Base-by-base conservation (phyloP, 2,888 invertebrate genomes). In the Bhutanitis thaidina region DNA sequence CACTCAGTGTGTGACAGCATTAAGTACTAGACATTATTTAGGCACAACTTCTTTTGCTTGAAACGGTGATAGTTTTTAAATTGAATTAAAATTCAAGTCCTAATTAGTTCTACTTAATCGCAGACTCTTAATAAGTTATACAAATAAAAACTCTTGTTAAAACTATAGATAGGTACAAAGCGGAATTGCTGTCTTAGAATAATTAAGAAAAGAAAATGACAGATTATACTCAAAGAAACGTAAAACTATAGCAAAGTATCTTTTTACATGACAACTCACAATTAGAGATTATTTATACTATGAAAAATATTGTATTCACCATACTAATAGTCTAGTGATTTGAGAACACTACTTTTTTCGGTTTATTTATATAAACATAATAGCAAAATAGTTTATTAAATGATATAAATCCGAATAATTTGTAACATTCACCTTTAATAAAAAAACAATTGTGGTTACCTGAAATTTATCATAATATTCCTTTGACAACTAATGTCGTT, bases 351-450 rank as follows among this genome's bases (percentile, higher is more conserved):
- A 83, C 81, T 80, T 82, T 82, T 53, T 62, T 69, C 75, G 74
- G 63, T 62, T 56, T 58, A 61, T 57, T 73, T 67, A 69, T 80
- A 83, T 83, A 71, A 81, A 85, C 82, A 84, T 53, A 71, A 72
- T 20, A 73, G 73, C 71, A 78, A 74, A 69, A 69, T 69, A 73
- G 78, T 77, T 77, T 62, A 69, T 82, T 81, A 81, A 78, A 77
- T 67, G 67, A 74, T 67, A 69, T 71, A 53, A 58, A 54, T 66
- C 58, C 64, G 77, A 78, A 69, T 72, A 71, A 81, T 79, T 75
- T 76, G 70, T 68, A 74, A 77, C 72, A 76, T 81, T 75, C 74
- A 82, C 74, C 73, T 77, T 75, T 71, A 74, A 71, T 71, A 71
- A 58, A 55, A 58, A 62, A 54, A 46, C 27, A 44, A 65, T 69